A percentile compares a stretch with the other conserved stretches of the same genome.
phyloP scores from a whole-genome alignment of 2,113 vertebrate genomes.

The Crotalus helleri region DNA sequence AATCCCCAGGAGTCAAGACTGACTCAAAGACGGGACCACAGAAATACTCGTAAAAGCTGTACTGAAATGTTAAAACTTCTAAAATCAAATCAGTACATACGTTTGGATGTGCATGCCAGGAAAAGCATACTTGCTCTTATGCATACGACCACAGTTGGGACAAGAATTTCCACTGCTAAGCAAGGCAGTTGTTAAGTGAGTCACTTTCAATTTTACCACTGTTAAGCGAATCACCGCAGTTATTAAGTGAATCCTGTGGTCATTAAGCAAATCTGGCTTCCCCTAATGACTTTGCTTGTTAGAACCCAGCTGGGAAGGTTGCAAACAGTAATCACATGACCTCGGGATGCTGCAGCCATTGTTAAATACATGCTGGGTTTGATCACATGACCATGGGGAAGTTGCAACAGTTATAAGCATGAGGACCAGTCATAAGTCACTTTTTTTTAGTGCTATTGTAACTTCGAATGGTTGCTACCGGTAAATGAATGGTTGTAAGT shows the following conservation, averaged over 20 bases:
- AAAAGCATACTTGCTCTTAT: neutral
- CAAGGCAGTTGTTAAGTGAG: neutral
- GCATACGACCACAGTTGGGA: neutral
- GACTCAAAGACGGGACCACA: neutral
- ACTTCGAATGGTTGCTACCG: neutral
- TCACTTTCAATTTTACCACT: no score
- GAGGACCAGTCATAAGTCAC: neutral
- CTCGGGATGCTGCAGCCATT: neutral
- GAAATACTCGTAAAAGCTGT: neutral
- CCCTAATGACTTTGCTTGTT: neutral
- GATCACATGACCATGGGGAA: neutral
- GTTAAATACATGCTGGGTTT: neutral
- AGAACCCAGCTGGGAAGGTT: neutral
- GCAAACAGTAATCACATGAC: neutral
- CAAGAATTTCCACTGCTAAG: neutral
- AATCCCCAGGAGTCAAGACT: neutral
- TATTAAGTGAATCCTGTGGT: neutral
- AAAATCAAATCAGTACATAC: neutral
- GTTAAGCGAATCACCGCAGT: neutral
- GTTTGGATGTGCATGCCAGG: neutral
- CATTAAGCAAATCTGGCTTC: neutral
- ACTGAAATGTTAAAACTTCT: neutral
- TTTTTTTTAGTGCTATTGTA: neutral
- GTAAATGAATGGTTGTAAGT: neutral
- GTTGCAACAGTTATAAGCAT: neutral